Percentiles rank a stretch among this genome's conserved stretches.
Conservation (phyloP, 2,113 vertebrate species). For the Ornithorhynchus anatinus region DNA sequence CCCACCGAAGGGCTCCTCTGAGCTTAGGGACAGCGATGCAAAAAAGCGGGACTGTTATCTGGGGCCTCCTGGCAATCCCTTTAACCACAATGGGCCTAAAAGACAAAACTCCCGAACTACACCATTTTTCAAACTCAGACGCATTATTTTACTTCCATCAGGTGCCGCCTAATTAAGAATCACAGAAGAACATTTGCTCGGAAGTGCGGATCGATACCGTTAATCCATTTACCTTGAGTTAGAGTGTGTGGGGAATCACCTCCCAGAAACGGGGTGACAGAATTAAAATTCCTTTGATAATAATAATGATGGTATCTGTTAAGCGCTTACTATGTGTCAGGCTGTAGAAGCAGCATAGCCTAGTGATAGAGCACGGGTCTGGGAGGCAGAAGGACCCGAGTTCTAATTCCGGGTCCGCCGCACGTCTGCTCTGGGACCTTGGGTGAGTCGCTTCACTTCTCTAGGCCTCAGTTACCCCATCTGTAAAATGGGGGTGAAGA, state of each 20-base stretch:
- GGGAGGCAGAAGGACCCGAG: not conserved
- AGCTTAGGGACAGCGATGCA: conserved; percentile 50
- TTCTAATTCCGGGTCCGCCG: not conserved
- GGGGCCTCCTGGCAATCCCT: conserved; percentile 33
- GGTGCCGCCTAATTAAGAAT: conserved; percentile 49
- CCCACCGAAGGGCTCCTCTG: conserved; percentile 37
- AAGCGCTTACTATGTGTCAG: conserved; percentile 28
- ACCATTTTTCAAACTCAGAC: conserved; percentile 37
- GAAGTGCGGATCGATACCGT: conserved; percentile 46
- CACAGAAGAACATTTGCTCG: conserved; percentile 36
- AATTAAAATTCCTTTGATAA: conserved; percentile 27
- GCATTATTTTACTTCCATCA: conserved; percentile 31
- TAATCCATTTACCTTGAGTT: conserved; percentile 45
- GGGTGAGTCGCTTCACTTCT: too few relatives aligned
- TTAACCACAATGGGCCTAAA: conserved; percentile 28
- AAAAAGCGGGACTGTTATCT: conserved; percentile 34
- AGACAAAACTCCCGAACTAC: conserved; percentile 19
- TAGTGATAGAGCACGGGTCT: not conserved
- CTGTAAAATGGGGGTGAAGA: too few relatives aligned
- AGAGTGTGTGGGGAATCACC: conserved; percentile 3
- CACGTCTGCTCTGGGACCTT: not conserved
- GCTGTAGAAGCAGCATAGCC: not conserved
- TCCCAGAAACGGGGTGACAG: conserved; percentile 6
- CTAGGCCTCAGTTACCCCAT: too few relatives aligned
- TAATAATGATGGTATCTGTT: too few relatives aligned